These are phyloP conservation scores for Lepidocyrtoides sp. DNA, from an alignment of 2,888 invertebrate genomes.

Conservation along the genomic window DNA sequence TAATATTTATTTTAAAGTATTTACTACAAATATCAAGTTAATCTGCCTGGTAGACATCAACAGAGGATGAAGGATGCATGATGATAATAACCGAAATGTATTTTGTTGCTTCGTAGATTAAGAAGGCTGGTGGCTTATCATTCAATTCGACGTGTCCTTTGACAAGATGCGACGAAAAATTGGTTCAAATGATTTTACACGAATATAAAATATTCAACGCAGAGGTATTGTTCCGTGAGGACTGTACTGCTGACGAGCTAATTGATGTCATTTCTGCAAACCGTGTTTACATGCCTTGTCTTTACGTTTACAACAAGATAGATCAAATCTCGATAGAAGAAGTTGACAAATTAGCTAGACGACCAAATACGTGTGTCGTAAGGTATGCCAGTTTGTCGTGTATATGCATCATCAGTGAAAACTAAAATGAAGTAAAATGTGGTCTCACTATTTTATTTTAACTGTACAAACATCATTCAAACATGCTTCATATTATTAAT, in stretches of 20 bases:
- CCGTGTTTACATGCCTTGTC: constrained; percentile 97
- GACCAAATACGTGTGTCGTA: constrained; percentile 96
- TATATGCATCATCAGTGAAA: too few species aligned
- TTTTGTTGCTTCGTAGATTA: constrained; percentile 31
- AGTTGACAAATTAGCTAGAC: constrained; percentile 96
- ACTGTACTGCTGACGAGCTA: constrained; percentile 97
- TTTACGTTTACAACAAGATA: constrained; percentile 99
- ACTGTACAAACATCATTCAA: too few species aligned
- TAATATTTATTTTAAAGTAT: constrained; percentile 99
- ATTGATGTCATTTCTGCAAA: constrained; percentile 99
- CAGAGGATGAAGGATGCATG: neutral
- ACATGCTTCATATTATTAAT: constrained; percentile 70
- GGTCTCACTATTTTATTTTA: too few species aligned
- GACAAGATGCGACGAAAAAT: constrained; percentile 97
- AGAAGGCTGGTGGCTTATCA: constrained; percentile 95
- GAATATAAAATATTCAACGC: constrained; percentile 99
- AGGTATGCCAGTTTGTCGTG: too few species aligned
- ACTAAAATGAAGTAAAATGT: too few species aligned
- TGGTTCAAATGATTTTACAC: constrained; percentile 99
- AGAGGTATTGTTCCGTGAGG: constrained; percentile 95
- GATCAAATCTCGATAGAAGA: constrained; percentile 99
- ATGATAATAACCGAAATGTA: neutral
- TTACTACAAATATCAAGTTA: too few species aligned
- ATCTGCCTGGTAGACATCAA: too few species aligned
- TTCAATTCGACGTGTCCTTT: constrained; percentile 98